Evolutionary conservation across 2,888 invertebrate species (phyloP), one percentile per base, ranked within the genome.

Genomic region (Tricholauxania praeusta): DNA sequence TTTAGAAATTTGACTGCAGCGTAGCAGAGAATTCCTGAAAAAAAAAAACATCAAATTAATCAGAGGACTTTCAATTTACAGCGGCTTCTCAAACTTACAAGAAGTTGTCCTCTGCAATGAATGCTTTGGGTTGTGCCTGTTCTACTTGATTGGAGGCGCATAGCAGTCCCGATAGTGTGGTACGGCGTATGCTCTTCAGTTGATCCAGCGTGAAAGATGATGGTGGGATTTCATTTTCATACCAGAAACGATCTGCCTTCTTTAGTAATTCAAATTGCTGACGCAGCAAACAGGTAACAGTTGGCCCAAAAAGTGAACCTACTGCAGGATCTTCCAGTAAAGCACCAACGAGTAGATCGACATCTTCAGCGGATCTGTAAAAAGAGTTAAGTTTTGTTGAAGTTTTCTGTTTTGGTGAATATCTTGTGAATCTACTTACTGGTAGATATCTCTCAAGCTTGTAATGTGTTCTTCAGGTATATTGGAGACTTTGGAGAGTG

Each of bases 161-260:
- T 12, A 97, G 87, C 6, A 96, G 87, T 2, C 95, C 93, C 0
- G 96, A 92, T 0, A 96, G 86, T 0, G 94, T 92, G 0, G 93
- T 92, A 82, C 94, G 94, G 63, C 94, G 91, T 65, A 97, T 91
- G 78, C 96, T 95, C 71, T 91, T 91, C 12, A 97, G 88, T 84
- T 96, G 96, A 65, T 92, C 93, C 74, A 91, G 89, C 0, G 89
- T 91, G 76, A 96, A 90, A 0, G 96, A 93, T 17, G 96, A 95
- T 0, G 96, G 96, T 0, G 96, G 96, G 62, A 96, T 89, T 83
- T 97, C 96, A 84, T 97, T 97, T 86, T 98, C 97, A 83, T 96
- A 97, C 96, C 97, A 98, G 85, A 96, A 97, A 76, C 97, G 89
- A 89, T 98, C 98, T 70, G 96, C 94, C 80, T 93, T 92, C 80